Conservation (phyloP, 2,888 invertebrate species). For the Agrotis exclamationis region DNA sequence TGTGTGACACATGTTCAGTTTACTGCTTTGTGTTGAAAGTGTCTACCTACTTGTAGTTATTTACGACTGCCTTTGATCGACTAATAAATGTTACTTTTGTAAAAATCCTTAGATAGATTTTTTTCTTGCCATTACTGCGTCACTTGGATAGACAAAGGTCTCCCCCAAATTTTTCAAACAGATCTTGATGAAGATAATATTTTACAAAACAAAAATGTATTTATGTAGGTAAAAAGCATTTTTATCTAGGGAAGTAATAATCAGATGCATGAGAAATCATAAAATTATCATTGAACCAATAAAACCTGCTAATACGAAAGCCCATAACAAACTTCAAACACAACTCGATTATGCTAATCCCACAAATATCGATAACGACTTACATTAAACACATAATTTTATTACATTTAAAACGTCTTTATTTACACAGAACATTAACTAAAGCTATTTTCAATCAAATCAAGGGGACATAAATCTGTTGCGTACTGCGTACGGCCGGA, state of each 20-base stretch:
- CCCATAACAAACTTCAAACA: constrained; percentile 7
- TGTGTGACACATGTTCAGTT: constrained; percentile 44
- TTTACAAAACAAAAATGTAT: not conserved
- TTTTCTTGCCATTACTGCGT: too few relatives aligned
- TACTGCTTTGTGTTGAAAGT: constrained; percentile 23
- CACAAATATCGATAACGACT: constrained; percentile 56
- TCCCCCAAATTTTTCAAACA: too few relatives aligned
- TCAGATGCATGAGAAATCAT: constrained; percentile 10
- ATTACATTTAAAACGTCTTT: constrained; percentile 67
- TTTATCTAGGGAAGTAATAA: not conserved
- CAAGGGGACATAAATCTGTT: constrained; percentile 64
- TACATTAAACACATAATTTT: constrained; percentile 68
- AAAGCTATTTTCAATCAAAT: constrained; percentile 71
- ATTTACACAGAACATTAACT: constrained; percentile 67
- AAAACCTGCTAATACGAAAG: constrained; percentile 30
- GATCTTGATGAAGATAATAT: not conserved
- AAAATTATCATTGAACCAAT: constrained; percentile 33
- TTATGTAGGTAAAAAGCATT: not conserved
- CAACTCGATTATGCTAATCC: constrained; percentile 61
- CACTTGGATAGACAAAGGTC: too few relatives aligned
- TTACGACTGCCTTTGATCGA: constrained; percentile 5
- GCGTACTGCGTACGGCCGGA: constrained; percentile 62
- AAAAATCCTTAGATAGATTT: not conserved
- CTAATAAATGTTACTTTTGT: not conserved
- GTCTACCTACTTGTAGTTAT: not conserved